A percentile compares a stretch with the other conserved stretches of the same genome.
Evolutionary conservation across 2,888 invertebrate genomes (phyloP).

Genomic region (Cryptocephalus primarius): DNA sequence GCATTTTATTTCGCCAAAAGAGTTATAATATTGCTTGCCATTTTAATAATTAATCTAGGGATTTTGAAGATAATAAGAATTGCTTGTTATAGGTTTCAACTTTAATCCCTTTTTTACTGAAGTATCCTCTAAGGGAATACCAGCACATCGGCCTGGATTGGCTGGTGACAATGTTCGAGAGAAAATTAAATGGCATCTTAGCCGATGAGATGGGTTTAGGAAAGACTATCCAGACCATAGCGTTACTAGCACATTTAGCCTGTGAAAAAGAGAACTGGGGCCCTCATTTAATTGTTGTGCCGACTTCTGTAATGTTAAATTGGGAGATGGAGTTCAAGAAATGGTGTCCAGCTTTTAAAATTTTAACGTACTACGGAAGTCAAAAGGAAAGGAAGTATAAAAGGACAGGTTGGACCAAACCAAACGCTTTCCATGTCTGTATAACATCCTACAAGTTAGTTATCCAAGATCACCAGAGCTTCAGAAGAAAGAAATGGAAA

Average conservation of each 20-base stretch:
- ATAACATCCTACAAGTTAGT: conserved; percentile 97
- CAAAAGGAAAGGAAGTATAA: conserved; percentile 91
- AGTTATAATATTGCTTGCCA: too few species aligned
- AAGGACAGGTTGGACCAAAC: conserved; percentile 91
- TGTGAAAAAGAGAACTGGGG: conserved; percentile 93
- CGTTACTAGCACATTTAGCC: conserved; percentile 86
- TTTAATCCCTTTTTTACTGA: conserved; percentile 84
- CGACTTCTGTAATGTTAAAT: conserved; percentile 98
- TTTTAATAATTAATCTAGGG: too few species aligned
- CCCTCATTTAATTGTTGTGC: conserved; percentile 96
- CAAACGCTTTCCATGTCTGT: conserved; percentile 96
- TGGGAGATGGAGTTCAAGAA: conserved; percentile 99
- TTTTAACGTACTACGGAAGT: conserved; percentile 94
- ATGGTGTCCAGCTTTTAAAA: conserved; percentile 99
- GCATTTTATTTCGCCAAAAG: too few species aligned
- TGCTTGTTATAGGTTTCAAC: conserved; percentile 61
- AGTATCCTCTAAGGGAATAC: conserved; percentile 85
- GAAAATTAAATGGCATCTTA: conserved; percentile 89
- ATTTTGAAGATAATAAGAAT: neutral
- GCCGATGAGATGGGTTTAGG: conserved; percentile 97
- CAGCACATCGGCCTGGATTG: conserved; percentile 96
- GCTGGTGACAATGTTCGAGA: conserved; percentile 92
- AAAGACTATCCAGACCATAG: conserved; percentile 95
- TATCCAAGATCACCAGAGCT: conserved; percentile 96
- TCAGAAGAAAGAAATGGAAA: conserved; percentile 95